phyloP scores from a whole-genome alignment of 1,140 invertebrate genomes.

The Brachionus angularis region DNA sequence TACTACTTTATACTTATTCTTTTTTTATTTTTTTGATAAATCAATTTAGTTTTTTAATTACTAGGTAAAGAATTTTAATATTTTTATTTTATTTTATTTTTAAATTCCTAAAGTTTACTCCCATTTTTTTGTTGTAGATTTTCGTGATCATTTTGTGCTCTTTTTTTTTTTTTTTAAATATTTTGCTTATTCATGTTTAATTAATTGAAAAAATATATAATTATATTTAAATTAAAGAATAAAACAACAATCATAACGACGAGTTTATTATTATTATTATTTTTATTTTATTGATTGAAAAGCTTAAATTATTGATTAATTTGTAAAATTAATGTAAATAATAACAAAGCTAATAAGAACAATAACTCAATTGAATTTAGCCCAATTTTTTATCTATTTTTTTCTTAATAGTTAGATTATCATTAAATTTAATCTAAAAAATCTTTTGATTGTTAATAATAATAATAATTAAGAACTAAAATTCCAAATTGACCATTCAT shows the following conservation, averaged over 20 bases:
- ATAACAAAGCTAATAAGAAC: not conserved
- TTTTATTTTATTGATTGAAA: not conserved
- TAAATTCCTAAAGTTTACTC: too few species aligned
- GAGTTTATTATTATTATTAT: not conserved
- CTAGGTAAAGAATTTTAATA: too few species aligned
- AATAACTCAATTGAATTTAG: not conserved
- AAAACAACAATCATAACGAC: too few species aligned
- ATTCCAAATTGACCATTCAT: too few species aligned
- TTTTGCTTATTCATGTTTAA: conserved; percentile 28
- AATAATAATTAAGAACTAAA: too few species aligned
- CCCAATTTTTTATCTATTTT: not conserved
- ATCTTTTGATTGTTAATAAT: not conserved
- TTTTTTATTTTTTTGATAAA: too few species aligned
- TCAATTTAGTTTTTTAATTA: too few species aligned
- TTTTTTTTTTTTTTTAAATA: not conserved
- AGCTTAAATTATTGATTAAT: conserved; percentile 37
- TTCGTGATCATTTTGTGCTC: conserved; percentile 1
- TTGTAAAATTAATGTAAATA: not conserved
- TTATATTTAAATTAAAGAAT: too few species aligned
- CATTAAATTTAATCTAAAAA: not conserved
- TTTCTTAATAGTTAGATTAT: not conserved
- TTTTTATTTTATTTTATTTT: too few species aligned
- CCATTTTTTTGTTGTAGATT: too few species aligned
- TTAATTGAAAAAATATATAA: conserved; percentile 32
- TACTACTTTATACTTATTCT: too few species aligned